Evolutionary conservation across 1,140 invertebrate species (phyloP), one percentile per base, ranked within the genome.

Genomic region (Halictus rubicundus): DNA sequence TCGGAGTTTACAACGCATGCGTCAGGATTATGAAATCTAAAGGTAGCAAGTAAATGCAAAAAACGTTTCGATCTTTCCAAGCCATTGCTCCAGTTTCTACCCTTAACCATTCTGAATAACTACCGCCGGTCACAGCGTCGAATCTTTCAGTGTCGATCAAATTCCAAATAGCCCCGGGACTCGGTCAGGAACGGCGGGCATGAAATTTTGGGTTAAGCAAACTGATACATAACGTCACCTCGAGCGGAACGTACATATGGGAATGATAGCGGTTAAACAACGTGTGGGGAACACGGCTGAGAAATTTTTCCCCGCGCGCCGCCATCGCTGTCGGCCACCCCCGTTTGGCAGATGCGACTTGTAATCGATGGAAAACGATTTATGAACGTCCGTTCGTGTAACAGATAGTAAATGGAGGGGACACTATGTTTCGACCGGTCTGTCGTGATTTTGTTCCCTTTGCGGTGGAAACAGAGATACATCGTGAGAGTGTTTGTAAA

Each of bases 61-160:
- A 14, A 46, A 10, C 9, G 14, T 0, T 12, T 46, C 42, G 9
- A 46, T 46, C 9, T 46, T 46, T 46, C 9, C 42, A 46, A 46
- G 9, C 42, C 14, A 10, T 46, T 46, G 14, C 8, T 12, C 42
- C 9, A 14, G 42, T 12, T 12, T 9, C 25, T 19, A 3, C 6
- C 25, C 27, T 16, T 37, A 63, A 37, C 27, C 54, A 23, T 46
- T 14, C 37, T 12, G 12, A 25, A 8, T 49, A n/a, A 23, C 42
- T 25, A 25, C 60, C 32, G 63, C 42, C 23, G 7, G 42, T 12
- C n/a, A n/a, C 16, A 27, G 54, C 27, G 46, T 0, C 57, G 63
- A 27, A 85, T 64, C 54, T 76, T 54, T 25, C 49, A 59, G 46
- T 64, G 68, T 80, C 81, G 77, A 80, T 80, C 78, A 64, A 75